Evolutionary conservation across 2,888 invertebrate genomes (phyloP), one percentile per base, ranked within the genome.

Genomic region (Lottia scabra): DNA sequence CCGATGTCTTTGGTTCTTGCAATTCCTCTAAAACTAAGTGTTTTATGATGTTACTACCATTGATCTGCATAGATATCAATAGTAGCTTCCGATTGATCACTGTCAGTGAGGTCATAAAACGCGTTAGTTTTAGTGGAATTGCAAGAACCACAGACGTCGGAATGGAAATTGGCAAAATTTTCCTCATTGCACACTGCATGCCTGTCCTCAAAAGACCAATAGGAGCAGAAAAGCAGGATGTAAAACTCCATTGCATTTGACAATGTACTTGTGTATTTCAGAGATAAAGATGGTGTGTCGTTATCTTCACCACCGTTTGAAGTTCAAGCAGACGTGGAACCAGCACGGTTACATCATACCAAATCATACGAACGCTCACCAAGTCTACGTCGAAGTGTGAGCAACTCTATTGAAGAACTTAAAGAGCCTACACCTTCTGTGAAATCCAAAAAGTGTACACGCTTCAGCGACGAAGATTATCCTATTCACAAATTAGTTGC

Each of bases 261-360:
- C 38, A 2, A 16, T 46, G 4, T 38, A 26, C n/a, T 63, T 46
- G 56, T 63, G 48, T 56, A 1, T 68, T 77, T 23, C 74, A 83
- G 84, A 65, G 83, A 83, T 71, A 81, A 78, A 73, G 82, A 82
- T 70, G 78, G 75, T 30, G 71, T 73, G 12, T 81, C 83, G 6
- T 71, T 78, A 12, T 75, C 78, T 45, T 75, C 75, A 1, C 73
- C 75, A 15, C 75, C 76, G 12, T 72, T 79, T 44, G 82, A 82
- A 44, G 76, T 76, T 8, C 77, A 76, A 43, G 65, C 68, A 2
- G 79, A 70, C 12, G 30, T 70, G 19, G 73, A 69, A 13, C 38
- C 73, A 43, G 67, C n/a, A 19, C 15, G 44, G n/a, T 45, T 19
- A 45, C 27, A 16, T 6, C 13, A 12, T 56, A 62, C 48, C 30